These are phyloP conservation scores for Hemiscyllium ocellatum DNA, from an alignment of 2,113 vertebrate species.

Conservation along the genomic window DNA sequence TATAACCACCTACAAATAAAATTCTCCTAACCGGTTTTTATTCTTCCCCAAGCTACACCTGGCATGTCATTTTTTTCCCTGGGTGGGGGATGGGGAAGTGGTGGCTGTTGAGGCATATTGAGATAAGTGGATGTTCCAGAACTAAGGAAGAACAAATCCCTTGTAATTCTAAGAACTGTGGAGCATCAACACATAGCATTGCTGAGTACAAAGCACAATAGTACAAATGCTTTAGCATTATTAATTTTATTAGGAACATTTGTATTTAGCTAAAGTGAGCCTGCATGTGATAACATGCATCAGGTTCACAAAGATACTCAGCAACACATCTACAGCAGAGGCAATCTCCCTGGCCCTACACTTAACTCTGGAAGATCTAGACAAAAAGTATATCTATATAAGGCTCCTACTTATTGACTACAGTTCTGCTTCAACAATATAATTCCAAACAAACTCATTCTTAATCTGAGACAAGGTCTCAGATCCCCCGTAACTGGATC, in stretches of 20 bases:
- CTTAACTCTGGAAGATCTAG: too few species aligned
- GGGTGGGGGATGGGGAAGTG: background rate
- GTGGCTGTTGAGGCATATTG: background rate
- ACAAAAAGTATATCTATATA: too few species aligned
- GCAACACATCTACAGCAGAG: slow-evolving; percentile 3
- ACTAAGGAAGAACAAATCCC: background rate
- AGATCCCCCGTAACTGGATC: too few species aligned
- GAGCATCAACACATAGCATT: background rate
- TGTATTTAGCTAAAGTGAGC: background rate
- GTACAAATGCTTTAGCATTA: background rate
- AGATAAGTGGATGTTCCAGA: background rate
- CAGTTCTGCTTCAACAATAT: too few species aligned
- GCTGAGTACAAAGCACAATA: background rate
- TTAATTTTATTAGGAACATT: background rate
- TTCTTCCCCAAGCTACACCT: background rate
- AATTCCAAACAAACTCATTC: too few species aligned
- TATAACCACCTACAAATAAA: background rate
- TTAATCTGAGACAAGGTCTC: too few species aligned
- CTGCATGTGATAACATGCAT: background rate
- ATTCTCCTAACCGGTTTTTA: background rate
- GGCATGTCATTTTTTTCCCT: background rate
- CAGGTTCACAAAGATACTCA: background rate
- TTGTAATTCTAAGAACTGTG: background rate
- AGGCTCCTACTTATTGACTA: too few species aligned
- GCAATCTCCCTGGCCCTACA: too few species aligned